Base-by-base conservation (phyloP, 53 echinoderm and acorn worm species). In the Henricia sp. region DNA sequence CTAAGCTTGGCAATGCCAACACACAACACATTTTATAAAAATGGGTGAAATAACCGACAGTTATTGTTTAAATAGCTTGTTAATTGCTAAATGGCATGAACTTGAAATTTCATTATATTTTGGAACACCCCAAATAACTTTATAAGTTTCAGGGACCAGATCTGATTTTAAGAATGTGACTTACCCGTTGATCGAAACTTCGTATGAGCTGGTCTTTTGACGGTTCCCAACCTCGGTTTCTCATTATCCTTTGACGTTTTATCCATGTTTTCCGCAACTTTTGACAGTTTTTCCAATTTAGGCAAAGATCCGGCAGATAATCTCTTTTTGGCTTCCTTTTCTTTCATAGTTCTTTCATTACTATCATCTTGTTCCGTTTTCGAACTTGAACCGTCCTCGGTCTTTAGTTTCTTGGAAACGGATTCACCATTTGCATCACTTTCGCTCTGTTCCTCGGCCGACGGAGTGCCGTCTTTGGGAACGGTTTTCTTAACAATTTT, bases 101-200 rank as follows among this genome's bases (percentile, higher is more conserved):
- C n/a, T n/a, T n/a, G n/a, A n/a, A n/a, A n/a, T n/a, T n/a, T n/a
- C n/a, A n/a, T n/a, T n/a, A n/a, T n/a, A n/a, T n/a, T n/a, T n/a
- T n/a, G n/a, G n/a, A n/a, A n/a, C n/a, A n/a, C n/a, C n/a, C n/a
- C n/a, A n/a, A n/a, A n/a, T n/a, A n/a, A n/a, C n/a, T n/a, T n/a
- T n/a, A n/a, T n/a, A n/a, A n/a, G n/a, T n/a, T n/a, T n/a, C n/a
- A n/a, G n/a, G n/a, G n/a, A n/a, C n/a, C n/a, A n/a, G n/a, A n/a
- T n/a, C n/a, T n/a, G n/a, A n/a, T n/a, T n/a, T n/a, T n/a, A n/a
- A n/a, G n/a, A n/a, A n/a, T n/a, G n/a, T 16, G 8, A 36, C 85
- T 40, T 75, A 95, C 95, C 95, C 67, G 97, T 97, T 35, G 94
- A 94, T 57, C 97, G 77, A 27, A 94, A 84, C 53, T 97, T 97